These are phyloP conservation scores for Tadarida brasiliensis DNA, from an alignment of 2,797 vertebrate species.

Conservation along the genomic window DNA sequence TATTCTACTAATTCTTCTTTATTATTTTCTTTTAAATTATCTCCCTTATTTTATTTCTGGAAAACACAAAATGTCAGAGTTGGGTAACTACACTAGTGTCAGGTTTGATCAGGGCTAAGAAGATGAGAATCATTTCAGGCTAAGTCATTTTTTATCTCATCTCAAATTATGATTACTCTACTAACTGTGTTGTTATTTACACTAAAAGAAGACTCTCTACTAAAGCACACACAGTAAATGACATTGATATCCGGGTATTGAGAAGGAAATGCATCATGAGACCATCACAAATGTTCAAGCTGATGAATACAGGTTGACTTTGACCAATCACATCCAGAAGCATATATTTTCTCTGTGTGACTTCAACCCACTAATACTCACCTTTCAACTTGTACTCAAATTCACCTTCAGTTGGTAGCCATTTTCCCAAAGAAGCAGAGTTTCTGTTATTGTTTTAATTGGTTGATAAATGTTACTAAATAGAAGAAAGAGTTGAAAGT, in stretches of 20 bases:
- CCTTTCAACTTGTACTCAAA: not conserved
- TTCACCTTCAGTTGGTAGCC: not conserved
- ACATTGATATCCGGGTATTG: not conserved
- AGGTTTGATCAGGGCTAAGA: not conserved
- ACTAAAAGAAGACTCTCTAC: conserved; percentile 33
- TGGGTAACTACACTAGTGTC: not conserved
- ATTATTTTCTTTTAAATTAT: not conserved
- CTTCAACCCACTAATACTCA: not conserved
- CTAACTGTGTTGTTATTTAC: not conserved
- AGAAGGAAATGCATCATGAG: not conserved
- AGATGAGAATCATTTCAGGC: not conserved
- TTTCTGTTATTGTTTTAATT: not conserved
- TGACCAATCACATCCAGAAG: not conserved
- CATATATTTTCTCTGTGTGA: not conserved
- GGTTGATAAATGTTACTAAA: not conserved
- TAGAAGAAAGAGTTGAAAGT: not conserved
- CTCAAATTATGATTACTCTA: not conserved
- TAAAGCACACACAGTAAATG: not conserved
- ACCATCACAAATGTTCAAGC: not conserved
- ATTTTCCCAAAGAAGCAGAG: not conserved
- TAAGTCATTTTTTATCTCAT: not conserved
- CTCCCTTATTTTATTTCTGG: not conserved
- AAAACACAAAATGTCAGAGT: not conserved
- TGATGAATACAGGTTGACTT: not conserved
- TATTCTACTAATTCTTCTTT: not conserved